Evolutionary conservation across 2,888 invertebrate genomes (phyloP).

Genomic region (Acrobasis suavella): DNA sequence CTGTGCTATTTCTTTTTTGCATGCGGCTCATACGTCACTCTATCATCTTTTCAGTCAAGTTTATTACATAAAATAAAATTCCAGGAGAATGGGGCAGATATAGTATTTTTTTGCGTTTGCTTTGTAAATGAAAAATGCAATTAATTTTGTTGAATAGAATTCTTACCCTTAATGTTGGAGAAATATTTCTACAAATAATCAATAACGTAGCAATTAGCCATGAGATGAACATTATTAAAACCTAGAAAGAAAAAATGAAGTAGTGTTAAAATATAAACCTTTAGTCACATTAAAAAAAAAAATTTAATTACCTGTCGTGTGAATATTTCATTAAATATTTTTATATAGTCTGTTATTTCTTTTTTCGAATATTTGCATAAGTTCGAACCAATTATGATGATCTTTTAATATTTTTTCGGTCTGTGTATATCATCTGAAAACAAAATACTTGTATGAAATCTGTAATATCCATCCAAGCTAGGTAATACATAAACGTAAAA

Average conservation of each 20-base stretch:
- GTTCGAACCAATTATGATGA: conserved; percentile 58
- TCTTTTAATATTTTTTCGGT: conserved; percentile 31
- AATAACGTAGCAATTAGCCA: conserved; percentile 57
- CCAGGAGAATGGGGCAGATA: too few species aligned
- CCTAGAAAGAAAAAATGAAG: conserved; percentile 41
- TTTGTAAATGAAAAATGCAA: too few species aligned
- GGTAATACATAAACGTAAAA: background rate
- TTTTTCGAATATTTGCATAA: conserved; percentile 68
- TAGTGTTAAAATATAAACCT: background rate
- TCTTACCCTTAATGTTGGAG: conserved; percentile 55
- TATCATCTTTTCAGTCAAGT: too few species aligned
- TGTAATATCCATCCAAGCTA: background rate
- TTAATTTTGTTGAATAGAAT: too few species aligned
- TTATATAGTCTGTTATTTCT: conserved; percentile 54
- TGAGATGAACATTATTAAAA: conserved; percentile 54
- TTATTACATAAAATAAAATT: too few species aligned
- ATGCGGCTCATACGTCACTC: too few species aligned
- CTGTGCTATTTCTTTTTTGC: too few species aligned
- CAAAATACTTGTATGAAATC: conserved; percentile 5
- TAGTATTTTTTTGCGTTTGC: too few species aligned
- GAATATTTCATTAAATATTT: conserved; percentile 58
- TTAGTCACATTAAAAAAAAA: background rate
- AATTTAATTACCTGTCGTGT: conserved; percentile 49
- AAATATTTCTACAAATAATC: conserved; percentile 54
- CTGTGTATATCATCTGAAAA: conserved; percentile 40